Evolutionary conservation across 2,797 vertebrate species (phyloP).

Genomic region (Hafferia zeledoni): DNA sequence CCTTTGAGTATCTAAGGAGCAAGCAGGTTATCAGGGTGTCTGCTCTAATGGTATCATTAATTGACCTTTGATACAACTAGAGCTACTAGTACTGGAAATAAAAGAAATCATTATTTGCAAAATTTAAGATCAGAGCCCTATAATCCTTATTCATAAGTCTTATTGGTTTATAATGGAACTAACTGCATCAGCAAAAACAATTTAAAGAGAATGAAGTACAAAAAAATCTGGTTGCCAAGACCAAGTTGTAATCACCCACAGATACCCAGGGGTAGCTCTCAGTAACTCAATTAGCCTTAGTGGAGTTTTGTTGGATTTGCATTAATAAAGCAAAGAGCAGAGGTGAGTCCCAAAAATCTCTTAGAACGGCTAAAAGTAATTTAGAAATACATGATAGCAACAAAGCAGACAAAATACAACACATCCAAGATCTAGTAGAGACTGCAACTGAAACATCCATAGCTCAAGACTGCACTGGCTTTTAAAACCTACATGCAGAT

Average conservation of each 20-base stretch:
- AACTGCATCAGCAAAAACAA: slow-evolving; percentile 23
- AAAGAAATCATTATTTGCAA: slow-evolving; percentile 2
- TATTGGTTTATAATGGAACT: slow-evolving; percentile 4
- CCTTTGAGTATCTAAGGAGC: neutral
- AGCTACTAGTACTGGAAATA: neutral
- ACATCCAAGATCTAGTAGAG: neutral
- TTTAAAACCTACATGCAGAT: neutral
- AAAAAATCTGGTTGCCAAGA: neutral
- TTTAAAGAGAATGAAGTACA: neutral
- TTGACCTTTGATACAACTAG: neutral
- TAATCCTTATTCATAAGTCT: neutral
- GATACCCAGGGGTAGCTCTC: slow-evolving; percentile 13
- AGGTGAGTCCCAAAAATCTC: slow-evolving; percentile 38
- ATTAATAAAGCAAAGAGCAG: slow-evolving; percentile 34
- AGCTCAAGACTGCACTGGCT: neutral
- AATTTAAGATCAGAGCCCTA: slow-evolving; percentile 22
- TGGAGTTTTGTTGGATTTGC: slow-evolving; percentile 42
- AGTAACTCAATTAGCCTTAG: slow-evolving; percentile 43
- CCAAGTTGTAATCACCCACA: slow-evolving; percentile 13
- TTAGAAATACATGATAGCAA: neutral
- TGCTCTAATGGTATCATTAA: neutral
- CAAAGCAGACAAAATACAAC: neutral
- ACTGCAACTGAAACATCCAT: neutral
- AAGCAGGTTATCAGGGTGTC: neutral
- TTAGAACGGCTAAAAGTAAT: neutral